phyloP scores from a whole-genome alignment of 2,797 vertebrate species.

The Coracias cyanogaster region DNA sequence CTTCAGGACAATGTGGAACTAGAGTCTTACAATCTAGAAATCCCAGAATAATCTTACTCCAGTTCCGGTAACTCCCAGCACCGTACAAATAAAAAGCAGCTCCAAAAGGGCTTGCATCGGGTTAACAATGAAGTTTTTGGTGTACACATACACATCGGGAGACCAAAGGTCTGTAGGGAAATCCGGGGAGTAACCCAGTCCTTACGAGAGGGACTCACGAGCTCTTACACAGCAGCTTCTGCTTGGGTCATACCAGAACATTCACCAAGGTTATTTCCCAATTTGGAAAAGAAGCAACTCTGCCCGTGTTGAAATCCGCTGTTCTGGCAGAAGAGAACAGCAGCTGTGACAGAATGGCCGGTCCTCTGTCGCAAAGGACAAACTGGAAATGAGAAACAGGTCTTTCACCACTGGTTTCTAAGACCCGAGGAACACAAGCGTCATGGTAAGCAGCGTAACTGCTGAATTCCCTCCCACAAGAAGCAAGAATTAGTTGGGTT shows the following conservation, averaged over 20 bases:
- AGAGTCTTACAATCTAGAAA: not conserved
- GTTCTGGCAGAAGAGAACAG: not conserved
- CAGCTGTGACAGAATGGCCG: not conserved
- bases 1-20: not conserved
- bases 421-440: not conserved
- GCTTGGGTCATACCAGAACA: not conserved
- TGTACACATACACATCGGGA: rapidly evolving
- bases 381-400: not conserved
- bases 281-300: not conserved
- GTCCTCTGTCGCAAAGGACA: not conserved
- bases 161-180: not conserved
- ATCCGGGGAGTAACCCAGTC: not conserved
- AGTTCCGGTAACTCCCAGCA: not conserved
- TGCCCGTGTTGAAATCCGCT: not conserved
- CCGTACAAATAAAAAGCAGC: not conserved
- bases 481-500: not conserved
- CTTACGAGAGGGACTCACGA: not conserved
- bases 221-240: not conserved
- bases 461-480: not conserved
- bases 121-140: not conserved
- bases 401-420: not conserved
- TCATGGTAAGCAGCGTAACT: not conserved
- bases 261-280: not conserved
- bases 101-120: not conserved
- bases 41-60: not conserved